Base-by-base conservation (phyloP, 1,140 invertebrate species). In the Ephestia elutella region DNA sequence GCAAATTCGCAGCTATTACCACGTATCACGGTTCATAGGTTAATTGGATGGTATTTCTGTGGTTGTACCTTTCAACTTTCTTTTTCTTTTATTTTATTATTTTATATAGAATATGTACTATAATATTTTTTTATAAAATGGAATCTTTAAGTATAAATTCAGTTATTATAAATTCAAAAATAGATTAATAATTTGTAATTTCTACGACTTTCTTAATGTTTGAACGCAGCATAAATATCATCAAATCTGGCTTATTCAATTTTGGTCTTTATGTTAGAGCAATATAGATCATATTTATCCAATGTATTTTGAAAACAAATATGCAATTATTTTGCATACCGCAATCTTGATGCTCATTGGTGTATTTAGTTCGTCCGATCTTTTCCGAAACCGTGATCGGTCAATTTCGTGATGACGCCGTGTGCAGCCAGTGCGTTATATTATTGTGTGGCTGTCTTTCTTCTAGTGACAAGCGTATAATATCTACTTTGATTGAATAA, bases 371-470 rank as follows among this genome's bases (percentile, higher is more conserved):
- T 21, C 7, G 19, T 8, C 61, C 78, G 77, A 81, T 49, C 21
- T 54, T 54, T 50, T 7, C 76, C 78, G 80, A 80, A 69, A 17
- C 9, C 2, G 8, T 51, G n/a, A 65, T 86, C 78, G 78, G 71
- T 59, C 63, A 65, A 50, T 59, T 76, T 78, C 81, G 81, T 67
- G 59, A 58, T 49, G 77, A 80, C 76, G 80, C 83, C 83, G 80
- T 86, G 80, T 86, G 82, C 79, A 81, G 68, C 75, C 83, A 83
- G 75, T 78, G 78, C 75, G 80, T 87, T 85, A 82, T 85, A 85
- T 80, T 81, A 84, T 84, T 87, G 82, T 84, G 74, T 85, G 80
- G 80, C 80, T 68, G 63, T 65, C 59, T 65, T 68, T 61, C 63
- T 71, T 69, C 63, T 70, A 62, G 30, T 50, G 54, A 32, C 51